Evolutionary conservation across 2,888 invertebrate genomes (phyloP).

Genomic region (Drosophila parthenogenetica): DNA sequence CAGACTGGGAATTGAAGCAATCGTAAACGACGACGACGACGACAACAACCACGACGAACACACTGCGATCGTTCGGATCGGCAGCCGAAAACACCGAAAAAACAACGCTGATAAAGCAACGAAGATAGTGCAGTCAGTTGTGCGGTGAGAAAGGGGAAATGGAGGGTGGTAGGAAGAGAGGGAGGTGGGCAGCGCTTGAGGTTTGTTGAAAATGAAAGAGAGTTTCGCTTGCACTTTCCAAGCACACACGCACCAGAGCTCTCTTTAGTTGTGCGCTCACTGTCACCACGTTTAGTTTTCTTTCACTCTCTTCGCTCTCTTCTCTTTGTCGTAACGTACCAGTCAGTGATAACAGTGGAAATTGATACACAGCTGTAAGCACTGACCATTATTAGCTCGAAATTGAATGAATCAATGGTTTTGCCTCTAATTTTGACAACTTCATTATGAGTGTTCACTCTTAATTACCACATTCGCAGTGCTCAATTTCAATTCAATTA

Average conservation of each 20-base stretch:
- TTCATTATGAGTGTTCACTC: conserved; percentile 15
- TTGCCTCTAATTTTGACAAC: conserved; percentile 34
- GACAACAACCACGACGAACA: conserved; percentile 4
- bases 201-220: conserved; percentile 34
- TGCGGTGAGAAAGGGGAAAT: too few species aligned
- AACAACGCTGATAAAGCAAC: conserved; percentile 21
- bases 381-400: conserved; percentile 20
- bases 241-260: conserved; percentile 11
- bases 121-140: conserved; percentile 45
- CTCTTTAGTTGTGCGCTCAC: neutral
- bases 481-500: conserved; percentile 69
- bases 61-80: conserved; percentile 40
- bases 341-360: conserved; percentile 55
- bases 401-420: conserved; percentile 26
- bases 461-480: conserved; percentile 7
- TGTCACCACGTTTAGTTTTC: neutral
- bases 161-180: neutral
- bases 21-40: conserved; percentile 19
- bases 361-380: conserved; percentile 42
- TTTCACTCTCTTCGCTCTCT: neutral
- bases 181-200: neutral
- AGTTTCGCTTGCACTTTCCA: conserved; percentile 12
- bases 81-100: conserved; percentile 48
- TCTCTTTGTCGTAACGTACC: conserved; percentile 21
- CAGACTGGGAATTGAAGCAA: conserved; percentile 68